Base-by-base conservation (phyloP, 1,140 invertebrate species). In the Chironomus striatipennis region DNA sequence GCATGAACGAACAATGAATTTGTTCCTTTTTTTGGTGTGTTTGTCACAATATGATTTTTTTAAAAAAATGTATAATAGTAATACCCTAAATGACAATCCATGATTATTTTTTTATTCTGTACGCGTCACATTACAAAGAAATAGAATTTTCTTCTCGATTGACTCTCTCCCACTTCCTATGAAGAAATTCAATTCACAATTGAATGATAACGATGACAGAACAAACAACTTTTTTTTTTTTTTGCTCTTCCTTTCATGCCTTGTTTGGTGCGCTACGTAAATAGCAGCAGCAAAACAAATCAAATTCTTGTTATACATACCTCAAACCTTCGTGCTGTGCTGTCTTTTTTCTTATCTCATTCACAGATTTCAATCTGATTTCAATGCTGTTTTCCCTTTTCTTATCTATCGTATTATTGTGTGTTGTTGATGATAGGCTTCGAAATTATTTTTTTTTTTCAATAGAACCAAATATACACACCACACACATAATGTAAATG, bases 141-240 rank as follows among this genome's bases (percentile, higher is more conserved):
- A 57, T 57, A n/a, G 12, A 57, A 57, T 57, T 57, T 57, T 57
- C 47, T n/a, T 15, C n/a, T 15, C 12, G 8, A 57, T 57, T n/a
- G 24, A 57, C 47, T 57, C n/a, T 12, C n/a, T 15, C 47, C 47
- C 24, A 1, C 1, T 57, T 57, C 47, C 47, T 2, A 34, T 34
- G n/a, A 34, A 1, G 24, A 34, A 34, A 34, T 5, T 34, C 24
- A n/a, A n/a, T n/a, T 34, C 24, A 34, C n/a, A n/a, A 57, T 57
- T 57, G 47, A 57, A 57, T 57, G 47, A 12, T 57, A 57, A 57
- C n/a, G 47, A 57, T 57, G 47, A 57, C 24, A 57, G 47, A 57
- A n/a, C 47, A 57, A 57, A n/a, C 15, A n/a, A 57, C 12, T 15
- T 10, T 15, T 57, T n/a, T n/a, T n/a, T n/a, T n/a, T n/a, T n/a